These are phyloP conservation scores for Drosophila busckii DNA, from an alignment of 1,140 invertebrate species.

Conservation along the genomic window DNA sequence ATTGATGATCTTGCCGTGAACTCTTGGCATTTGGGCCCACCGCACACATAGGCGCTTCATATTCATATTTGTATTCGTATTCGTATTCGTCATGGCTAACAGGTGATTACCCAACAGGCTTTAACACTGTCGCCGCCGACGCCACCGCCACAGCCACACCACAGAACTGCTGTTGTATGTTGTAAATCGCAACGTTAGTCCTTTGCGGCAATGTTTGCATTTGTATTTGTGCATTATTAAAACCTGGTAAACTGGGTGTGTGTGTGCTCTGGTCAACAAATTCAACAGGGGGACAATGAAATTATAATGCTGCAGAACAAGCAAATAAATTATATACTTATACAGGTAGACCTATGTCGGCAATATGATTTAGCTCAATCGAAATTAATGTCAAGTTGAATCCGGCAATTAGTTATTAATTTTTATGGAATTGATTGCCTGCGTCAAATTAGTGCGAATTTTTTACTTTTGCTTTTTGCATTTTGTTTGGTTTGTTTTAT, in stretches of 20 bases:
- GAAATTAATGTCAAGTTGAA: constrained; percentile 19
- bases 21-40: constrained; percentile 57
- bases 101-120: constrained; percentile 64
- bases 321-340: constrained; percentile 7
- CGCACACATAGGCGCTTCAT: constrained; percentile 3
- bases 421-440: constrained; percentile 18
- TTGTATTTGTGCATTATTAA: no score
- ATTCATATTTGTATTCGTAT: constrained; percentile 34
- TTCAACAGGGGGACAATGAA: no score
- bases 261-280: no score
- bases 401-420: constrained; percentile 20
- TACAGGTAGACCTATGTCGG: constrained; percentile 6
- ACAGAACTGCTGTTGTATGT: no score
- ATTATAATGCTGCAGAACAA: neutral
- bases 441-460: constrained; percentile 13
- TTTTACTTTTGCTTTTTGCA: constrained; percentile 4
- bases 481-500: no score
- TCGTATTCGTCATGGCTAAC: constrained; percentile 65
- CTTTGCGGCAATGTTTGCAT: no score
- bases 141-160: constrained; percentile 21
- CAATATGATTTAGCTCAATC: constrained; percentile 19
- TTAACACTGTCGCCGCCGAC: constrained; percentile 9
- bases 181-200: no score
- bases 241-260: no score
- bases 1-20: constrained; percentile 70